phyloP scores from a whole-genome alignment of 2,113 vertebrate species.

The Hyperoodon ampullatus region DNA sequence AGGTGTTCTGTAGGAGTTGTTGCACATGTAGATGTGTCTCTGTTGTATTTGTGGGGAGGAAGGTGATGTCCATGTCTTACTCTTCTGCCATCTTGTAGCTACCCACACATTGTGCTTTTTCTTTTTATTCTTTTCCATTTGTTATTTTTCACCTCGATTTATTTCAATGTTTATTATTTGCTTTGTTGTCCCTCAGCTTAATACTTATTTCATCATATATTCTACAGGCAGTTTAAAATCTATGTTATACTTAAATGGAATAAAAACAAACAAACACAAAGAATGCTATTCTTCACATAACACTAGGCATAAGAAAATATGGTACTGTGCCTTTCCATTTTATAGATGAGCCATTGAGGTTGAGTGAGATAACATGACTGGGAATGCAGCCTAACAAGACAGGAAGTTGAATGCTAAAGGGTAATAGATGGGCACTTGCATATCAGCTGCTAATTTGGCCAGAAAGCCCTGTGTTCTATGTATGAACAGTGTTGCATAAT shows the following conservation, averaged over 20 bases:
- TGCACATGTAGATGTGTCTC: no score
- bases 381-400: background rate
- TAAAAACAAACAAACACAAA: background rate
- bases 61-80: no score
- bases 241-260: background rate
- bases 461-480: conserved; percentile 26
- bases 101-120: no score
- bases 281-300: background rate
- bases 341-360: background rate
- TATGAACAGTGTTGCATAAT: conserved; percentile 66
- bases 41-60: no score
- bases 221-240: background rate
- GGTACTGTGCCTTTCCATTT: background rate
- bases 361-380: background rate
- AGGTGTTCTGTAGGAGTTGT: no score
- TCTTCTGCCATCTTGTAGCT: no score
- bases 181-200: background rate
- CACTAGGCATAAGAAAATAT: background rate
- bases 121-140: background rate
- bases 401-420: background rate
- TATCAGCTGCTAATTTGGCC: conserved; percentile 40
- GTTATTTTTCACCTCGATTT: background rate
- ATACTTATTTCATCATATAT: background rate
- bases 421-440: conserved; percentile 43
- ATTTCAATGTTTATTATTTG: background rate